Evolutionary conservation across 2,113 vertebrate genomes (phyloP).

Genomic region (Paradoxurus hermaphroditus): DNA sequence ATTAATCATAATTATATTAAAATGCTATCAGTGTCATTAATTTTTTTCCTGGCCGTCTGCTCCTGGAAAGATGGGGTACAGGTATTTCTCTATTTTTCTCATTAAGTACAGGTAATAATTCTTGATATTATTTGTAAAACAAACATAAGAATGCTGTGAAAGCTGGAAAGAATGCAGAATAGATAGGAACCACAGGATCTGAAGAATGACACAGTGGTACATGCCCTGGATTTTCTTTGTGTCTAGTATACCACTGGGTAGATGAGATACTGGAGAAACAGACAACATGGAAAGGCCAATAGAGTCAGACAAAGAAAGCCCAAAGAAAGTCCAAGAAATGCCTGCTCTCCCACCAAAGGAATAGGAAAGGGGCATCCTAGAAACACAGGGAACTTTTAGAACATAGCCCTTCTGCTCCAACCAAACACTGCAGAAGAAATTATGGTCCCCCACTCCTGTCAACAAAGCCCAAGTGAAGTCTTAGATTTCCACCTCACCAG

Average conservation of each 20-base stretch:
- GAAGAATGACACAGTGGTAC: background rate
- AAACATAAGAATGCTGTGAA: background rate
- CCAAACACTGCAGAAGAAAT: background rate
- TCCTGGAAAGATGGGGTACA: background rate
- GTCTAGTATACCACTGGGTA: background rate
- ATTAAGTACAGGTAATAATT: background rate
- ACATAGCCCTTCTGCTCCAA: background rate
- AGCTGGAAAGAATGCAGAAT: background rate
- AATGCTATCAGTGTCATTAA: background rate
- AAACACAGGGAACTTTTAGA: background rate
- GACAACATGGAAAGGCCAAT: background rate
- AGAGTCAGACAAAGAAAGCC: background rate
- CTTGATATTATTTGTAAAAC: background rate
- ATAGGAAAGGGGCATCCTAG: background rate
- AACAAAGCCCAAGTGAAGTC: background rate
- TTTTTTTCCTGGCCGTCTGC: background rate
- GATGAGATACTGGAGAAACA: background rate
- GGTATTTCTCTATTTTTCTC: background rate
- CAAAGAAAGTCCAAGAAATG: background rate
- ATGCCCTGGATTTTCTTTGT: background rate
- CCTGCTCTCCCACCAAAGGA: background rate
- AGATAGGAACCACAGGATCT: fast-evolving
- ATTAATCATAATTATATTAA: too few species aligned
- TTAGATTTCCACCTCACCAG: fast-evolving
- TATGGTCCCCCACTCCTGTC: fast-evolving